These are phyloP conservation scores for Sceliomorpha sp. DNA, from an alignment of 2,888 invertebrate species.

Conservation along the genomic window DNA sequence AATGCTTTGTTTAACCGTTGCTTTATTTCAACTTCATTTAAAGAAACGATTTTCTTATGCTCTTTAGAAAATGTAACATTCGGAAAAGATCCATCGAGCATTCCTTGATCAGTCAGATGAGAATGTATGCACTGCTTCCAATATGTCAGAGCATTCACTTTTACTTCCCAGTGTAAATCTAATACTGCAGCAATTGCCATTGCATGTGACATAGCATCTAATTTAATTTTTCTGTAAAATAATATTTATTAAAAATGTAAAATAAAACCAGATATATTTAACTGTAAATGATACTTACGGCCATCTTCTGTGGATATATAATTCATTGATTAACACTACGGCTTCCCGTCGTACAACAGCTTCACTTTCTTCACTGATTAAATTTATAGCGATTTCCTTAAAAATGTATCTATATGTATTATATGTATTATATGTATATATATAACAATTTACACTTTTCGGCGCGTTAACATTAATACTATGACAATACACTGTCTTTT, in stretches of 20 bases:
- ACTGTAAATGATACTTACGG: conserved; percentile 79
- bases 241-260: conserved; percentile 4
- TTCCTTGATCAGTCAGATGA: conserved; percentile 88
- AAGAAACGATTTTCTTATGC: conserved; percentile 87
- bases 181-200: conserved; percentile 85
- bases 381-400: no score
- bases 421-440: conserved; percentile 23
- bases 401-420: conserved; percentile 10
- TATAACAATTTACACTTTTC: conserved; percentile 73
- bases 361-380: conserved; percentile 86
- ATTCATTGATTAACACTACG: conserved; percentile 84
- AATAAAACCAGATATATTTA: no score
- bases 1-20: conserved; percentile 85
- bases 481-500: conserved; percentile 68
- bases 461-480: conserved; percentile 71
- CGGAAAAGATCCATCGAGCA: conserved; percentile 90
- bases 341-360: conserved; percentile 89
- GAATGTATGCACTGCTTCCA: conserved; percentile 87
- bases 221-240: conserved; percentile 74
- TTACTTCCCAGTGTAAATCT: conserved; percentile 92
- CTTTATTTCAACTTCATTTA: conserved; percentile 86
- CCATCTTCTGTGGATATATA: conserved; percentile 85
- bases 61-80: conserved; percentile 90
- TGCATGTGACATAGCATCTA: conserved; percentile 83
- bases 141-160: conserved; percentile 86